These are phyloP conservation scores for Thymelicus lineola DNA, from an alignment of 2,888 invertebrate genomes.

Conservation along the genomic window DNA sequence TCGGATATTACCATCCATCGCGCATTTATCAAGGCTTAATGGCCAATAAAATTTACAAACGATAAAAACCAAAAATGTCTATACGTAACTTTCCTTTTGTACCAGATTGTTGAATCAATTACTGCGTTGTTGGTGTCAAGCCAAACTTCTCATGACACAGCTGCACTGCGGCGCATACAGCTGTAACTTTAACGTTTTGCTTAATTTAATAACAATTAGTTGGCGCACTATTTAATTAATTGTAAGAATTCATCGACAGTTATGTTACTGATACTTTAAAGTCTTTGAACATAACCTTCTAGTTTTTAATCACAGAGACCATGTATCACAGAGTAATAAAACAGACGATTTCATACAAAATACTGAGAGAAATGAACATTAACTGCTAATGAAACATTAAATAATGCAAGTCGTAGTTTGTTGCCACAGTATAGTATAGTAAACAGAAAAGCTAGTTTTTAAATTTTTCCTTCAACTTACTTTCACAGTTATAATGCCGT, in stretches of 20 bases:
- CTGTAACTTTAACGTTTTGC: background rate
- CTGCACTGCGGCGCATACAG: constrained; percentile 19
- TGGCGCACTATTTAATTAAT: background rate
- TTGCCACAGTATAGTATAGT: background rate
- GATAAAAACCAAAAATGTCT: background rate
- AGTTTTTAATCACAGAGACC: no score
- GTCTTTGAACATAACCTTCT: no score
- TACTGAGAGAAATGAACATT: no score
- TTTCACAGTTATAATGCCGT: background rate
- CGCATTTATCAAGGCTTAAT: no score
- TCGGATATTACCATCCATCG: no score
- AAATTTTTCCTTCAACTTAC: background rate
- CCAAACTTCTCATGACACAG: constrained; percentile 23
- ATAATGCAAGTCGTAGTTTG: background rate
- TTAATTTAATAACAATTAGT: constrained; percentile 5
- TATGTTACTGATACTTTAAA: no score
- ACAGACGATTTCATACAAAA: no score
- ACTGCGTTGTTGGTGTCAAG: constrained; percentile 11
- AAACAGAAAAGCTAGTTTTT: background rate
- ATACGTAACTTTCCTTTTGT: background rate
- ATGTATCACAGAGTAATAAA: no score
- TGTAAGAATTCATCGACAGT: no score
- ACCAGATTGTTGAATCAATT: constrained; percentile 17
- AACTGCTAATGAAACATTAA: no score
- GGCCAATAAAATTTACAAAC: background rate